These are phyloP conservation scores for Sceloporus undulatus DNA, from an alignment of 2,113 vertebrate species.

Conservation along the genomic window DNA sequence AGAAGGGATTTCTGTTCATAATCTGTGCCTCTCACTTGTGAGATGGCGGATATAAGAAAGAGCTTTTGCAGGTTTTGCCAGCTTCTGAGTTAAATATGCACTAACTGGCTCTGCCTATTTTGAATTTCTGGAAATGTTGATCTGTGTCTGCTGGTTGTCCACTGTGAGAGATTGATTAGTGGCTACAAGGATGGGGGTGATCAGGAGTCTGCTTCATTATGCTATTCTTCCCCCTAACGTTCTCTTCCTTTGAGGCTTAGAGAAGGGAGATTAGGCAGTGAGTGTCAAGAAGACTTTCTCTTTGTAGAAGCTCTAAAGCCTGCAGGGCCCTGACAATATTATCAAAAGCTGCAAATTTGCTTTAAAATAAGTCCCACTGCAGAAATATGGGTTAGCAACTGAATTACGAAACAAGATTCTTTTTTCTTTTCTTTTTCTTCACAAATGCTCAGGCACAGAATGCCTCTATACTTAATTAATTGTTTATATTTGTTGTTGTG, in stretches of 20 bases:
- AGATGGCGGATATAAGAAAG: slow-evolving; percentile 22
- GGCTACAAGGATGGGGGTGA: not conserved
- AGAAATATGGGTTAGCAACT: not conserved
- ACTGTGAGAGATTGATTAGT: not conserved
- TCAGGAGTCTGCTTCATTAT: not conserved
- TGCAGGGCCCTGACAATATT: not conserved
- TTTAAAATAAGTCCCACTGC: not conserved
- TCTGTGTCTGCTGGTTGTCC: not conserved
- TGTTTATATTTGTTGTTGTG: no score
- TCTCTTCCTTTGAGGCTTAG: not conserved
- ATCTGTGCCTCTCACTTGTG: slow-evolving; percentile 22
- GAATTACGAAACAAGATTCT: no score
- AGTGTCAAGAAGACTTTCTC: not conserved
- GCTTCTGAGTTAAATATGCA: not conserved
- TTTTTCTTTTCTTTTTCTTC: no score
- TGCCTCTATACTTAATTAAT: no score
- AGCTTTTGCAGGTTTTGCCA: not conserved
- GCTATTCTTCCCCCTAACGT: not conserved
- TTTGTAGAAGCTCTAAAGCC: no score
- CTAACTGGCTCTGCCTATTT: not conserved
- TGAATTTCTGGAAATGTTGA: not conserved
- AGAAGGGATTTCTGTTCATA: not conserved
- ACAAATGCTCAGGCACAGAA: no score
- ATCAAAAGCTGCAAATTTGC: not conserved
- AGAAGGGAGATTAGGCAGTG: not conserved